phyloP scores from a whole-genome alignment of 2,888 invertebrate genomes.

The Pterostichus niger region DNA sequence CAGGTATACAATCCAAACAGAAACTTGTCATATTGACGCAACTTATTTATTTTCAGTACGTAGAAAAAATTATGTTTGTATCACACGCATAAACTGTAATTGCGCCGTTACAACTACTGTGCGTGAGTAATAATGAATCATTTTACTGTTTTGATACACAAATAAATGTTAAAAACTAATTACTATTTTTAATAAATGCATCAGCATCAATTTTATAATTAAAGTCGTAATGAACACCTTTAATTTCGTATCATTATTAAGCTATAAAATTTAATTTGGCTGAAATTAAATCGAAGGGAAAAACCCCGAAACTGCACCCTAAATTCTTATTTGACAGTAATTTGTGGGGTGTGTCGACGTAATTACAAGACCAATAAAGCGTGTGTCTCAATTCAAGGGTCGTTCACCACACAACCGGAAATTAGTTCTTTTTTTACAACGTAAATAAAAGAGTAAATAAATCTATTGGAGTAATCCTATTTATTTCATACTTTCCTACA shows the following conservation, averaged over 20 bases:
- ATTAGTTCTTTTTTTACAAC: not conserved
- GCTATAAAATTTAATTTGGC: slow-evolving; percentile 37
- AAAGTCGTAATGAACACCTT: not conserved
- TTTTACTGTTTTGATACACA: too few relatives aligned
- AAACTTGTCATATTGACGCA: too few relatives aligned
- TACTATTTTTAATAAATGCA: not conserved
- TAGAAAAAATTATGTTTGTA: too few relatives aligned
- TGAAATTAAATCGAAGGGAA: slow-evolving; percentile 5
- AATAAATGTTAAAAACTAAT: too few relatives aligned
- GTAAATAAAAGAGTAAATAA: not conserved
- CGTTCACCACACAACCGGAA: slow-evolving; percentile 11
- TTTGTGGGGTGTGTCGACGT: not conserved
- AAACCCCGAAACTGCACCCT: slow-evolving; percentile 13
- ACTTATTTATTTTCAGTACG: too few relatives aligned
- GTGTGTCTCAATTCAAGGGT: slow-evolving; percentile 9
- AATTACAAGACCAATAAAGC: slow-evolving; percentile 37
- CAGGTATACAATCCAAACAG: too few relatives aligned
- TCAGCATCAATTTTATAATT: not conserved
- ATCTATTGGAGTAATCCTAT: too few relatives aligned
- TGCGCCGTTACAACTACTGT: too few relatives aligned
- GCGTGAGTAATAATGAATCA: too few relatives aligned
- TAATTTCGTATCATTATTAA: slow-evolving; percentile 26
- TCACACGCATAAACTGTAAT: too few relatives aligned
- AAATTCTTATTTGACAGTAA: slow-evolving; percentile 27
- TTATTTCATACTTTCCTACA: too few relatives aligned